phyloP scores from a whole-genome alignment of 2,888 invertebrate genomes.

The Parnassius mnemosyne region DNA sequence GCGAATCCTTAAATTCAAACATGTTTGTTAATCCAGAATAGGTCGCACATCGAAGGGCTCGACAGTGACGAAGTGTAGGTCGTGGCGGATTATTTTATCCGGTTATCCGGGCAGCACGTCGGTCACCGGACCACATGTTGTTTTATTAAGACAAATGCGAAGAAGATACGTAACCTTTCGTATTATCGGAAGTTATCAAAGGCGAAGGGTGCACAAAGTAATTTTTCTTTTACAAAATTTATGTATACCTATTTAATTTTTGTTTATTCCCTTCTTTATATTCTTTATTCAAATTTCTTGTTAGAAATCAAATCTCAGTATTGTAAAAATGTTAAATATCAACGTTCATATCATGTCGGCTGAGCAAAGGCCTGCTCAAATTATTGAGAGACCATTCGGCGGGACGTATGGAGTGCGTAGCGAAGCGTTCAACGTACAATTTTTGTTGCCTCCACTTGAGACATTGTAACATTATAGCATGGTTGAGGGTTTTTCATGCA shows the following conservation, averaged over 20 bases:
- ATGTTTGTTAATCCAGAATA: constrained; percentile 68
- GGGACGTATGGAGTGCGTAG: no score
- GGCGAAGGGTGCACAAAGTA: constrained; percentile 11
- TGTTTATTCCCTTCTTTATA: background rate
- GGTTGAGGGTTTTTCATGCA: no score
- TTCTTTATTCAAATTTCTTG: no score
- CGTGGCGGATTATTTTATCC: constrained; percentile 33
- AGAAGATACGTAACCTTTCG: constrained; percentile 24
- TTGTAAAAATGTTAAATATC: no score
- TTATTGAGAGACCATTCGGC: no score
- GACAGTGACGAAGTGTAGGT: constrained; percentile 69
- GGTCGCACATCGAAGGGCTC: constrained; percentile 54
- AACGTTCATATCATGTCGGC: no score
- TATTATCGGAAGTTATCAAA: constrained; percentile 23
- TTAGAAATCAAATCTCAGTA: no score
- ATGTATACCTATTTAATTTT: constrained; percentile 15
- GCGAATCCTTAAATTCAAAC: constrained; percentile 64
- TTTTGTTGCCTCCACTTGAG: no score
- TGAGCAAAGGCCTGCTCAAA: no score
- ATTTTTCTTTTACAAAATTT: constrained; percentile 23
- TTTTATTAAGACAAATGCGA: constrained; percentile 36
- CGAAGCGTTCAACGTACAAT: no score
- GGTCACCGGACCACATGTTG: constrained; percentile 37
- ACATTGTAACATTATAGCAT: no score
- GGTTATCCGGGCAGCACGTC: constrained; percentile 26